A percentile compares a stretch with the other conserved stretches of the same genome.
phyloP scores from a whole-genome alignment of 2,113 vertebrate species.

The Gila orcuttii region DNA sequence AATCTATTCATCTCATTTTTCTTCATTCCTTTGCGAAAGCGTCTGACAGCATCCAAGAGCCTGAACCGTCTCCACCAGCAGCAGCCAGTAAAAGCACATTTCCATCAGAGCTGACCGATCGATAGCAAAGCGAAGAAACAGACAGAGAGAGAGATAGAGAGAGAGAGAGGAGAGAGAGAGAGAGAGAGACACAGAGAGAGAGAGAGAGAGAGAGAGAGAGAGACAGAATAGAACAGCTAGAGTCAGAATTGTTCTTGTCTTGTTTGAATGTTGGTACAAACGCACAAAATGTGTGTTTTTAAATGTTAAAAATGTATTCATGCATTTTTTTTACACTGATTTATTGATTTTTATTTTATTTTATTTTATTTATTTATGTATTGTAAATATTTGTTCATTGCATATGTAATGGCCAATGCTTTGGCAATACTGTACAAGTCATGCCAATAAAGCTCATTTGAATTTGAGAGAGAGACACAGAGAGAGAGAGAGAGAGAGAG shows the following conservation, averaged over 20 bases:
- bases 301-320: too few relatives aligned
- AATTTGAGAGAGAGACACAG: neutral
- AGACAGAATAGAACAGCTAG: too few relatives aligned
- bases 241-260: too few relatives aligned
- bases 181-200: neutral
- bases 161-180: neutral
- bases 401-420: too few relatives aligned
- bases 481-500: neutral
- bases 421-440: too few relatives aligned
- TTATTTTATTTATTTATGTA: too few relatives aligned
- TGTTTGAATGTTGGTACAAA: too few relatives aligned
- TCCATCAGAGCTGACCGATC: slow-evolving; percentile 42
- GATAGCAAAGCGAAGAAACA: slow-evolving; percentile 5
- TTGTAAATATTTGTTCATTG: too few relatives aligned
- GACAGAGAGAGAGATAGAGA: neutral
- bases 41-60: slow-evolving; percentile 38
- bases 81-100: slow-evolving; percentile 49
- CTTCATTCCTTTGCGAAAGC: slow-evolving; percentile 25
- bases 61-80: slow-evolving; percentile 32
- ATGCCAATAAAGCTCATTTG: too few relatives aligned
- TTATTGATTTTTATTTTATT: too few relatives aligned
- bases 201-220: neutral
- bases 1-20: slow-evolving; percentile 41
- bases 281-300: too few relatives aligned
- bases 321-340: too few relatives aligned